Evolutionary conservation across 2,113 vertebrate genomes (phyloP).

Genomic region (Eulacestoma nigropectus): DNA sequence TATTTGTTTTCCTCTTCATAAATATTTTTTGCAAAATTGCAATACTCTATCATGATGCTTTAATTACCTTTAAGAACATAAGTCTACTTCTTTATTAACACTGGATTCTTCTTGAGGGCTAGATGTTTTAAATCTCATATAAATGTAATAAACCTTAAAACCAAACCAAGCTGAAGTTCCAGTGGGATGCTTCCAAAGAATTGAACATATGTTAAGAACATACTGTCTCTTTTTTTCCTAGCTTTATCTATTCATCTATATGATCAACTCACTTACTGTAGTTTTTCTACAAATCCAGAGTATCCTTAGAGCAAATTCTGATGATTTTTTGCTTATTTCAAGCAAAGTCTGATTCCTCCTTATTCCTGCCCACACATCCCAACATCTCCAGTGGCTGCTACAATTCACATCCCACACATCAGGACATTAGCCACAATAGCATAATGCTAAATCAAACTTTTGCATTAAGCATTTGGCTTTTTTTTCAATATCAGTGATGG

Average conservation of each 20-base stretch:
- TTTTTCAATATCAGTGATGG: neutral
- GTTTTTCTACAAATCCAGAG: neutral
- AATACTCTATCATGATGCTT: neutral
- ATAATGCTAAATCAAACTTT: neutral
- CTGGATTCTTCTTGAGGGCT: neutral
- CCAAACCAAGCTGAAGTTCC: neutral
- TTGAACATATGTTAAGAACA: neutral
- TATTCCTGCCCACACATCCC: neutral
- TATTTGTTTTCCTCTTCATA: neutral
- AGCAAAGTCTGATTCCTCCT: neutral
- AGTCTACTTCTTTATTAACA: neutral
- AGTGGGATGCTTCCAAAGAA: neutral
- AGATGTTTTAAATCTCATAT: neutral
- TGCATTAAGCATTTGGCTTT: neutral
- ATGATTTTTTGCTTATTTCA: neutral
- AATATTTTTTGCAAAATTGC: neutral
- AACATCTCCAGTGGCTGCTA: neutral
- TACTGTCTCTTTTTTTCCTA: neutral
- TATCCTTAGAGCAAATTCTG: neutral
- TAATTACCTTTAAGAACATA: neutral
- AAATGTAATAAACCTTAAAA: neutral
- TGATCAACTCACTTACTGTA: neutral
- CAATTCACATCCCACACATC: fast-evolving
- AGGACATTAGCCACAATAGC: neutral
- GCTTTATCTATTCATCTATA: neutral